Conservation (phyloP, 2,888 invertebrate species). For the Melanostoma scalare region DNA sequence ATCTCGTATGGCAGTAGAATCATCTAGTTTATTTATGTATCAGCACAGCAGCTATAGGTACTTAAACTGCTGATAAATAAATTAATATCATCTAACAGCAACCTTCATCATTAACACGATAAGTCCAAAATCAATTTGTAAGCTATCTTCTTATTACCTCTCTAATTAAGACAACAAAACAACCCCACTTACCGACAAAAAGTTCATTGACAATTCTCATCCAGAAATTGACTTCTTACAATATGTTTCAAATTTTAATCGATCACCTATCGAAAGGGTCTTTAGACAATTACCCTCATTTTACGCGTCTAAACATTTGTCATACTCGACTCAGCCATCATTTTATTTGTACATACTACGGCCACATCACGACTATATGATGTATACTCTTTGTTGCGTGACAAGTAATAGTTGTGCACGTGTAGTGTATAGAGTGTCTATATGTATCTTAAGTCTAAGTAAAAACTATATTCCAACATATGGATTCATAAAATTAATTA, state of each 20-base stretch:
- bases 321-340: conserved; percentile 1
- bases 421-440: neutral
- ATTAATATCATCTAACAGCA: neutral
- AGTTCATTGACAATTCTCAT: conserved; percentile 7
- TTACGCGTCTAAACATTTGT: conserved; percentile 9
- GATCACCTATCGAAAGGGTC: conserved; percentile 1
- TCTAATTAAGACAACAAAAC: conserved; percentile 18
- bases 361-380: neutral
- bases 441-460: neutral
- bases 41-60: too few species aligned
- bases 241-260: conserved; percentile 27
- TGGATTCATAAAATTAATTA: conserved; percentile 63
- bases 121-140: neutral
- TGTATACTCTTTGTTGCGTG: conserved; percentile 17
- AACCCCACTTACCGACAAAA: neutral
- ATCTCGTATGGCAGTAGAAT: too few species aligned
- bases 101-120: neutral
- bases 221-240: conserved; percentile 7
- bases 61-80: neutral
- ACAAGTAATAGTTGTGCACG: conserved; percentile 11
- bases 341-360: neutral
- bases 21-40: too few species aligned
- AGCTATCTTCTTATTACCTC: conserved; percentile 6
- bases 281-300: conserved; percentile 16
- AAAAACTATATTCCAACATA: conserved; percentile 19